Conservation (phyloP, 2,888 invertebrate genomes). For the Dicycla oo region DNA sequence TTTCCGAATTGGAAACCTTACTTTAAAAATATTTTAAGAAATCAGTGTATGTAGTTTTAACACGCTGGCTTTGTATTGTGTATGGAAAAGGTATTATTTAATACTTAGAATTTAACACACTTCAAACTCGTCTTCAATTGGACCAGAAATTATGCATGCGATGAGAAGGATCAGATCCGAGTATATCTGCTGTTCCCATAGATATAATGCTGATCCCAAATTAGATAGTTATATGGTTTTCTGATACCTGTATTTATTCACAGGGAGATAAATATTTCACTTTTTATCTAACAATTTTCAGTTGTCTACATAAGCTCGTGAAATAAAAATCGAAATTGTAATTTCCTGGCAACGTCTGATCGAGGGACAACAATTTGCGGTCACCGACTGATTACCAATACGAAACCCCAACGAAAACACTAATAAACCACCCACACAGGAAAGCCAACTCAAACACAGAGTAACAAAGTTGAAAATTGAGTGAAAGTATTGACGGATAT, state of each 20-base stretch:
- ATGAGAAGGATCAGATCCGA: too few species aligned
- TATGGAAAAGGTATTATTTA: not conserved
- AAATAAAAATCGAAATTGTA: conserved; percentile 89
- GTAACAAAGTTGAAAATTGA: conserved; percentile 59
- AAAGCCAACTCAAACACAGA: conserved; percentile 63
- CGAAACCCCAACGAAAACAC: conserved; percentile 79
- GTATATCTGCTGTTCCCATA: too few species aligned
- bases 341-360: conserved; percentile 89
- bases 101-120: too few species aligned
- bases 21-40: not conserved
- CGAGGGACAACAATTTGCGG: conserved; percentile 90
- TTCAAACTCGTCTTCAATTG: too few species aligned
- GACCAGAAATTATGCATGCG: too few species aligned
- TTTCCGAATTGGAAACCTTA: not conserved
- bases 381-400: conserved; percentile 89
- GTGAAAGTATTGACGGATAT: conserved; percentile 49
- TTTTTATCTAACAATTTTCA: conserved; percentile 65
- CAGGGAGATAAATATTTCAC: not conserved
- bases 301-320: conserved; percentile 80
- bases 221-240: too few species aligned
- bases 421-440: conserved; percentile 54
- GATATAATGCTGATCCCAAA: too few species aligned
- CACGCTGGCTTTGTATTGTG: not conserved
- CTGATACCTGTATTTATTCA: not conserved
- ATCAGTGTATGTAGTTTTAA: not conserved